Percentiles rank a stretch among this genome's conserved stretches.
Conservation (phyloP, 1,140 invertebrate genomes). For the Bombus waltoni region DNA sequence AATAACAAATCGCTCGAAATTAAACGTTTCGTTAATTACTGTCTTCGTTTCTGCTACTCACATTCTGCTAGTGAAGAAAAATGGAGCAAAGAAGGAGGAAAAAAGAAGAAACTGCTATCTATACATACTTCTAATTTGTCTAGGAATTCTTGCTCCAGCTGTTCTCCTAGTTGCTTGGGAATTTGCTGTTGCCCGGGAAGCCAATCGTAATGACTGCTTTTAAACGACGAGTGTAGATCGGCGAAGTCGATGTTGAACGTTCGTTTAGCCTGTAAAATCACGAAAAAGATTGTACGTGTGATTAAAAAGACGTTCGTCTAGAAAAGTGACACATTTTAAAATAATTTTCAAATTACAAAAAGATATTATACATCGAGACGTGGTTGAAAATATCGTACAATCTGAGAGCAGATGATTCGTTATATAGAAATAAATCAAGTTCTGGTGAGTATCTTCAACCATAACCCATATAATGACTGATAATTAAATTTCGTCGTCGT, state of each 20-base stretch:
- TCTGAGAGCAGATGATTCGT: too few species aligned
- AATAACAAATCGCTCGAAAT: too few species aligned
- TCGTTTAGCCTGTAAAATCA: slow-evolving; percentile 81
- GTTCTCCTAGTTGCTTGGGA: slow-evolving; percentile 82
- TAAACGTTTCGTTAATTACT: too few species aligned
- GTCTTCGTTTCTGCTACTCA: too few species aligned
- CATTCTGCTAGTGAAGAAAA: too few species aligned
- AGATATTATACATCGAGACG: too few species aligned
- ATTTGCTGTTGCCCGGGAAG: slow-evolving; percentile 80
- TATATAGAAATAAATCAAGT: neutral
- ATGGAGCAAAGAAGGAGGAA: too few species aligned
- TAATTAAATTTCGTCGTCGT: slow-evolving; percentile 28
- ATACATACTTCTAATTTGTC: slow-evolving; percentile 79
- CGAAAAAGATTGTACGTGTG: slow-evolving; percentile 53
- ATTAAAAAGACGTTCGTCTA: neutral
- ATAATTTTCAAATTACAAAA: neutral
- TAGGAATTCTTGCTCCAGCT: slow-evolving; percentile 78
- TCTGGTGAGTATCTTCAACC: neutral
- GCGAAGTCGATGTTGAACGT: slow-evolving; percentile 82
- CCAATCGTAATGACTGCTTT: slow-evolving; percentile 83
- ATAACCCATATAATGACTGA: slow-evolving; percentile 3
- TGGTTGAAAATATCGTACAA: neutral
- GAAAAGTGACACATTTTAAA: neutral
- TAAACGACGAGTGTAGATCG: slow-evolving; percentile 81
- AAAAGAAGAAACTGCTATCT: neutral